These are phyloP conservation scores for Siphlonurus alternatus DNA, from an alignment of 2,888 invertebrate species.

Conservation along the genomic window DNA sequence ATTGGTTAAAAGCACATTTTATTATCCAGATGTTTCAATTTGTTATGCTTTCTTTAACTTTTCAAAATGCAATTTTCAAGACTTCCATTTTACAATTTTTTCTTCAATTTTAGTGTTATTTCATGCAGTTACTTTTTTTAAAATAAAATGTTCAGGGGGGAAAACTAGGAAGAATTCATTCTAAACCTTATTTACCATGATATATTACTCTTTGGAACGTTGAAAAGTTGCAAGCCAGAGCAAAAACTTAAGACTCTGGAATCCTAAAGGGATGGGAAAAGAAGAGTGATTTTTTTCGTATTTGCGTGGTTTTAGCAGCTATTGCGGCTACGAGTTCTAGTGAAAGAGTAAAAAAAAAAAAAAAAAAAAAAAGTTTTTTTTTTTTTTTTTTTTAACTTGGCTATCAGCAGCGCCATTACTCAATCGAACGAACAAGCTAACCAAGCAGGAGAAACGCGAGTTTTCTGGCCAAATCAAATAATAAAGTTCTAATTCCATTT, in stretches of 20 bases:
- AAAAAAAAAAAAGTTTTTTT: not conserved
- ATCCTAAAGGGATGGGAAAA: not conserved
- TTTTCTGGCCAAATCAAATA: not conserved
- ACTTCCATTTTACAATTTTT: not conserved
- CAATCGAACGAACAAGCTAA: not conserved
- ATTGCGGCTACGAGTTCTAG: too few species aligned
- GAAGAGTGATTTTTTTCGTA: not conserved
- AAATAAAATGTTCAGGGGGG: not conserved
- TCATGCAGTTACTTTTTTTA: not conserved
- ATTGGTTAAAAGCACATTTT: not conserved
- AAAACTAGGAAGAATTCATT: not conserved
- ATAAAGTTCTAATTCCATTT: not conserved
- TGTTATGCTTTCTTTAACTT: not conserved
- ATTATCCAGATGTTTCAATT: not conserved
- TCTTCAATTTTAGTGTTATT: too few species aligned
- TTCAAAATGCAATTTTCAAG: not conserved
- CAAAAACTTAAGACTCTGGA: not conserved
- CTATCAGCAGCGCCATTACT: not conserved
- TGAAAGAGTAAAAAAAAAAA: not conserved
- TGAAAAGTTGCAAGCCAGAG: not conserved
- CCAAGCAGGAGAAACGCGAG: not conserved
- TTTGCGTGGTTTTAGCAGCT: not conserved
- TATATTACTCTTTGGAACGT: not conserved
- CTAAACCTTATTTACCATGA: not conserved
- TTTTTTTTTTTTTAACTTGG: too few species aligned